These are phyloP conservation scores for Ceratosolen fusciceps DNA, from an alignment of 1,140 invertebrate species.

Conservation along the genomic window DNA sequence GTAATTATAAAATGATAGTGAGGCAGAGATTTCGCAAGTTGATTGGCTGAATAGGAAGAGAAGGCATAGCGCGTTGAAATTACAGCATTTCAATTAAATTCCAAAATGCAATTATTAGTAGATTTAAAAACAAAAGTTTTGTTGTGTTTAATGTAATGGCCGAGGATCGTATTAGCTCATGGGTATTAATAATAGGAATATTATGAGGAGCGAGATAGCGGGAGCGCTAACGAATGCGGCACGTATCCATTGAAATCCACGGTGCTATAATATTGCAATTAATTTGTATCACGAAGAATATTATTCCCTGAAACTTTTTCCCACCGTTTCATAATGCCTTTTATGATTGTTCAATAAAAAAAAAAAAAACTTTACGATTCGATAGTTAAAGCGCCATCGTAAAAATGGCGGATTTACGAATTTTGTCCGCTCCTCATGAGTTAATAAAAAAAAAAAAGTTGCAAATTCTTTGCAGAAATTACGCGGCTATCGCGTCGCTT, in stretches of 20 bases:
- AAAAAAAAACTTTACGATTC: conserved; percentile 22
- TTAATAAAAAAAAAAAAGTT: conserved; percentile 14
- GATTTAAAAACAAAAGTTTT: too few species aligned
- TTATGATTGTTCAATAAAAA: conserved; percentile 22
- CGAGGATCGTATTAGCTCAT: neutral
- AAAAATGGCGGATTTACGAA: neutral
- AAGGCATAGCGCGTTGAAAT: too few species aligned
- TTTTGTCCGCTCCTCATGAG: neutral
- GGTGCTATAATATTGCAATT: neutral
- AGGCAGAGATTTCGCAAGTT: too few species aligned
- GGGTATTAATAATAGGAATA: too few species aligned
- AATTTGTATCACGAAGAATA: neutral
- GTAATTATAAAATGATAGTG: too few species aligned
- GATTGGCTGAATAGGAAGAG: too few species aligned
- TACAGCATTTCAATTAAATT: too few species aligned
- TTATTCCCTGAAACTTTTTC: conserved; percentile 13
- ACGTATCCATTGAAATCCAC: neutral
- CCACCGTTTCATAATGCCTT: neutral
- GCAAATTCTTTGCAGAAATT: conserved; percentile 9
- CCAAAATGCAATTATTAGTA: too few species aligned
- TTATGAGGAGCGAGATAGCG: too few species aligned
- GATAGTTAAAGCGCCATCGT: neutral
- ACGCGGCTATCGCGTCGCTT: neutral
- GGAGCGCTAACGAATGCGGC: neutral
- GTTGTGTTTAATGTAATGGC: too few species aligned